Evolutionary conservation across 1,140 invertebrate genomes (phyloP).

Genomic region (Drosophila parvula): DNA sequence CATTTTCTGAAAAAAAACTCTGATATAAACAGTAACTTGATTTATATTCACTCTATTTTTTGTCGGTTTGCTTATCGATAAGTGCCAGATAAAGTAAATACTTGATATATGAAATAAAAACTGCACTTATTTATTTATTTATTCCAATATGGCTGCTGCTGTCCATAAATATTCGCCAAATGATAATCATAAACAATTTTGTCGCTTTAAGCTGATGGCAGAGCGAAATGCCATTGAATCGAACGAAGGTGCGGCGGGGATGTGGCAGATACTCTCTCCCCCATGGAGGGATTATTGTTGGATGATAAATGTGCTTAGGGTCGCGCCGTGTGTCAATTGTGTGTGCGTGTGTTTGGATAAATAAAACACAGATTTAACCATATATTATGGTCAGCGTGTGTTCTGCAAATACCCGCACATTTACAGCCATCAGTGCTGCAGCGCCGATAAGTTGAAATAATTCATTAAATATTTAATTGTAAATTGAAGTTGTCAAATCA

Average conservation of each 20-base stretch:
- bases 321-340: conserved; percentile 76
- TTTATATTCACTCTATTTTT: conserved; percentile 7
- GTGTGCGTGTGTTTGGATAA: conserved; percentile 66
- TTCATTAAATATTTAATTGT: conserved; percentile 45
- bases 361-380: conserved; percentile 71
- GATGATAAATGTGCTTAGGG: conserved; percentile 72
- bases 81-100: conserved; percentile 48
- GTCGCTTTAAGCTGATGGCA: conserved; percentile 46
- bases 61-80: conserved; percentile 29
- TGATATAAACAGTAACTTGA: background rate
- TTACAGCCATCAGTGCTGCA: conserved; percentile 12
- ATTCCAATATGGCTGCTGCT: conserved; percentile 12
- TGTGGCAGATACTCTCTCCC: conserved; percentile 22
- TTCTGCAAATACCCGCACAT: conserved; percentile 36
- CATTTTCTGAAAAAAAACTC: background rate
- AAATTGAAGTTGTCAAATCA: conserved; percentile 48
- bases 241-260: background rate
- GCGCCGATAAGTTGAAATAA: conserved; percentile 33
- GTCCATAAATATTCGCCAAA: conserved; percentile 68
- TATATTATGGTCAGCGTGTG: conserved; percentile 62
- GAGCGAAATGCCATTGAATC: conserved; percentile 23
- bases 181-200: conserved; percentile 78
- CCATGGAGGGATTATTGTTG: conserved; percentile 54
- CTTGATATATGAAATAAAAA: conserved; percentile 39
- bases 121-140: conserved; percentile 53